Evolutionary conservation across 1,140 invertebrate species (phyloP), one percentile per base, ranked within the genome.

Genomic region (Piezodorus guildinii): DNA sequence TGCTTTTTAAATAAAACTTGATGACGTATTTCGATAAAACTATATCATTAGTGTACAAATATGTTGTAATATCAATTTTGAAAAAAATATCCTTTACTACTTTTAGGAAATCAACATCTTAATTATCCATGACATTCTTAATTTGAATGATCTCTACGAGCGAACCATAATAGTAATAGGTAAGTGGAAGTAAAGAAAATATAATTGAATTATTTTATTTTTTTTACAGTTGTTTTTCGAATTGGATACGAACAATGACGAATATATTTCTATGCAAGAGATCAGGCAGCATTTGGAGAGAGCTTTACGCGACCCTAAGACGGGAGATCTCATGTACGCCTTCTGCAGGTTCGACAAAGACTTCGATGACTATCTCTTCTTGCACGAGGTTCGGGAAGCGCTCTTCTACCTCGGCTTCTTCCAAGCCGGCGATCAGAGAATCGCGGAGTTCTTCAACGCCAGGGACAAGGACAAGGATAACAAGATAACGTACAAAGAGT

Each of bases 301-400:
- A 34, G 34, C 23, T 14, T 25, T 56, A 9, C 1, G 5, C 1
- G 17, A 21, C 5, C 52, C 21, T 15, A 23, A 10, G 23, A 25
- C 6, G 1, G 23, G 19, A 25, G 23, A 21, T 3, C 1, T 56
- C 1, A n/a, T 2, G 3, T 23, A 56, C 12, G 39, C 45, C 9
- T 66, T 66, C 25, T 54, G 59, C 15, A 56, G 25, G 30, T 66
- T 51, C 39, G 65, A 66, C 34, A 66, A 64, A 46, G 44, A 66
- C 21, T 14, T 16, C 15, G 65, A 66, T 23, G 62, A 52, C 6
- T 23, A 19, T 16, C 9, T 66, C 2, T 19, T 64, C 1, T 62
- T 39, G 12, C 46, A 44, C 19, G 65, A 66, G 17, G 6, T 58
- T n/a, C 15, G 52, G 10, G 10, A 43, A 19, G 62, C 62, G 43